Evolutionary conservation across 2,888 invertebrate genomes (phyloP).

Genomic region (Lagria hirta): DNA sequence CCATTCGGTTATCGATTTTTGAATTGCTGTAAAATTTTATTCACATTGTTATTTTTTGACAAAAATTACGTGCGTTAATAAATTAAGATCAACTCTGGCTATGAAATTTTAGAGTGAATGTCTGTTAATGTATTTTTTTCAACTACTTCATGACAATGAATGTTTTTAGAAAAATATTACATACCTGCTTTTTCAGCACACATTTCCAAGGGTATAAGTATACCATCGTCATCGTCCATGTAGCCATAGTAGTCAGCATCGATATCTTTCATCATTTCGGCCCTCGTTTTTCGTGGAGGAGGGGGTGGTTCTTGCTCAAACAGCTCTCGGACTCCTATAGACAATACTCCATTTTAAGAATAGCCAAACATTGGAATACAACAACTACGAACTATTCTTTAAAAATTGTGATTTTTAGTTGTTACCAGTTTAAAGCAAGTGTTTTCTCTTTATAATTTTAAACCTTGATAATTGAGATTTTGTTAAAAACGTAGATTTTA

Average conservation of each 20-base stretch:
- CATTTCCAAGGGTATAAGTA: slow-evolving; percentile 84
- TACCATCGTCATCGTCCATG: slow-evolving; percentile 97
- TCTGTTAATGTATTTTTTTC: too few relatives aligned
- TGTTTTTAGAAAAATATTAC: too few relatives aligned
- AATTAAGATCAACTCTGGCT: slow-evolving; percentile 3
- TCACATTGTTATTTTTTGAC: too few relatives aligned
- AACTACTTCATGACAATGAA: too few relatives aligned
- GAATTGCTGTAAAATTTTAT: slow-evolving; percentile 53
- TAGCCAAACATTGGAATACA: background rate
- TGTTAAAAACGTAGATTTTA: too few relatives aligned
- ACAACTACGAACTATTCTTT: background rate
- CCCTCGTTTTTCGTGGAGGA: slow-evolving; percentile 87
- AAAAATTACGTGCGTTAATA: slow-evolving; percentile 6
- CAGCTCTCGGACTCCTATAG: slow-evolving; percentile 84
- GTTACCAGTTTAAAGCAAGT: slow-evolving; percentile 21
- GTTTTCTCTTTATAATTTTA: slow-evolving; percentile 6
- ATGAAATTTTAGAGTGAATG: background rate
- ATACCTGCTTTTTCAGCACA: slow-evolving; percentile 73
- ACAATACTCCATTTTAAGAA: slow-evolving; percentile 23
- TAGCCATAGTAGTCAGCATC: slow-evolving; percentile 99
- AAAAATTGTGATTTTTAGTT: slow-evolving; percentile 21
- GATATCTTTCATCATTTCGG: slow-evolving; percentile 96
- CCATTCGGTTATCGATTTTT: slow-evolving; percentile 72
- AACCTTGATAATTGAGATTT: slow-evolving; percentile 1
- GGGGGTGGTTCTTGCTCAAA: slow-evolving; percentile 96